Evolutionary conservation across 2,113 vertebrate genomes (phyloP).

Genomic region (Glareola pratincola): DNA sequence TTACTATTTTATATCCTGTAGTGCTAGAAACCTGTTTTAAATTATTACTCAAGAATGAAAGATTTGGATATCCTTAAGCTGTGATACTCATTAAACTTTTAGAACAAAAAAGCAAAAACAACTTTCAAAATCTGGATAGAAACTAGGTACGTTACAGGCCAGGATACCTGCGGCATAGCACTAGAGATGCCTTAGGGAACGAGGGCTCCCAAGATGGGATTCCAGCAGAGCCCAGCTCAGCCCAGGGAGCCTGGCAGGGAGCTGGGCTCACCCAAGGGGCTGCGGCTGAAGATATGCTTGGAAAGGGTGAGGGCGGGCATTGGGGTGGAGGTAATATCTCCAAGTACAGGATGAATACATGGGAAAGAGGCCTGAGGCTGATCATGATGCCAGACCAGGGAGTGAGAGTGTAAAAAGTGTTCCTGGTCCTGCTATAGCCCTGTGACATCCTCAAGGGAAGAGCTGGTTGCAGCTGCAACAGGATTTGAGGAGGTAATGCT

Average conservation of each 20-base stretch:
- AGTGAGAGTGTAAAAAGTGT: not conserved
- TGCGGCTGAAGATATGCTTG: not conserved
- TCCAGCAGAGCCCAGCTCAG: not conserved
- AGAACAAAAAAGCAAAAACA: not conserved
- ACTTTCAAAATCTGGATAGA: not conserved
- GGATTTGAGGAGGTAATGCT: not conserved
- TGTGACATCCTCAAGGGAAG: not conserved
- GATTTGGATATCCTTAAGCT: not conserved
- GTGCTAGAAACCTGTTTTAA: not conserved
- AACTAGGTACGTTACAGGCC: not conserved
- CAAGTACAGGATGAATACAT: not conserved
- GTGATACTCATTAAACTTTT: not conserved
- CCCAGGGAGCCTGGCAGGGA: not conserved
- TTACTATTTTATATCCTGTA: not conserved
- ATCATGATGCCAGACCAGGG: not conserved
- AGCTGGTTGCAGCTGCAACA: not conserved
- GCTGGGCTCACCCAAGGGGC: not conserved
- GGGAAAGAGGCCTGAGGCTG: not conserved
- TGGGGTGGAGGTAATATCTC: not conserved
- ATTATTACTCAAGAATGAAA: not conserved
- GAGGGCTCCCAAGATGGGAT: not conserved
- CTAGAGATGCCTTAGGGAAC: not conserved
- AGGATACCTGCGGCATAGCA: rapidly evolving
- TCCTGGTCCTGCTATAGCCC: not conserved
- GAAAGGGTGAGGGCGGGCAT: not conserved